Evolutionary conservation across 2,888 invertebrate species (phyloP).

Genomic region (Hetaerina titia): DNA sequence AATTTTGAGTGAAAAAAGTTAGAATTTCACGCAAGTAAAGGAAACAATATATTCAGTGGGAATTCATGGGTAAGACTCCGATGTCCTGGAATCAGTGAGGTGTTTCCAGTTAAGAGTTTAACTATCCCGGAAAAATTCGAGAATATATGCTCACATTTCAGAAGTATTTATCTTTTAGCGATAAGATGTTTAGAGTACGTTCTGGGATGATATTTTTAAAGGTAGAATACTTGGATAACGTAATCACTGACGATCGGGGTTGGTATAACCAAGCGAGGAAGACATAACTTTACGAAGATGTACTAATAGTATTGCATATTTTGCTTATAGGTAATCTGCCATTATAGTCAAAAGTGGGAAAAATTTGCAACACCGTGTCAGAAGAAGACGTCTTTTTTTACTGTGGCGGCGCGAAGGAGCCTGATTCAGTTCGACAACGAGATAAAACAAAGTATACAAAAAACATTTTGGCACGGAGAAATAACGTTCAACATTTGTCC

Average conservation of each 20-base stretch:
- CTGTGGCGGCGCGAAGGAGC: background rate
- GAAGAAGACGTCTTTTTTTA: background rate
- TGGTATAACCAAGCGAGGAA: background rate
- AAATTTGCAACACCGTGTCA: background rate
- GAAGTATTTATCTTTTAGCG: background rate
- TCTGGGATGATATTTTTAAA: background rate
- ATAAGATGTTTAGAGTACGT: background rate
- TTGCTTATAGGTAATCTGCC: background rate
- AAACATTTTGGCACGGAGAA: constrained; percentile 27
- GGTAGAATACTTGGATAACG: background rate
- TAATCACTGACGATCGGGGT: background rate
- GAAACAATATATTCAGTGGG: too few relatives aligned
- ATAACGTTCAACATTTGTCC: background rate
- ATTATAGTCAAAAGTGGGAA: background rate
- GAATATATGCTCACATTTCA: background rate
- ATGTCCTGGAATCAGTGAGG: background rate
- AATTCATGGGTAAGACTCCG: background rate
- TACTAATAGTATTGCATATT: background rate
- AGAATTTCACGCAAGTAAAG: background rate
- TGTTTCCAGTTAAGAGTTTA: background rate
- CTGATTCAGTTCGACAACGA: background rate
- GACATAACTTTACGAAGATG: background rate
- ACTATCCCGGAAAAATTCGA: background rate
- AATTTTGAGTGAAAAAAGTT: background rate
- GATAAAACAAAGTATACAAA: background rate